These are phyloP conservation scores for Drosophila kanapiae DNA, from an alignment of 1,140 invertebrate species.

Conservation along the genomic window DNA sequence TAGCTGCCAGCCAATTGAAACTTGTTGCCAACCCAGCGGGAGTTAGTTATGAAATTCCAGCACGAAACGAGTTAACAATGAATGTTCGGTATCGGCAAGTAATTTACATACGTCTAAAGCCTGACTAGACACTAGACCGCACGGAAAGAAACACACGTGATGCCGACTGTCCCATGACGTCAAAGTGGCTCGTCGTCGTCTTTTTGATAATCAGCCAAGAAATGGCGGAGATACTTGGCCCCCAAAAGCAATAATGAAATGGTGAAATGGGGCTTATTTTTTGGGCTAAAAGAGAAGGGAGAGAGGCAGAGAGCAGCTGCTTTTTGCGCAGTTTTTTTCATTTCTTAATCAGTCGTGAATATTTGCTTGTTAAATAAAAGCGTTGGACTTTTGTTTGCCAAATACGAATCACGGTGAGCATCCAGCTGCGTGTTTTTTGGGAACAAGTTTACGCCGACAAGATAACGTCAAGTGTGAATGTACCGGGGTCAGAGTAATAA, in stretches of 20 bases:
- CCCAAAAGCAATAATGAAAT: constrained; percentile 65
- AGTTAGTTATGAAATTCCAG: constrained; percentile 53
- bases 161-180: constrained; percentile 54
- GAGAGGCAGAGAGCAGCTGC: constrained; percentile 9
- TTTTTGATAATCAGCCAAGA: constrained; percentile 62
- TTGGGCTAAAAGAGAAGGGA: neutral
- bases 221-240: constrained; percentile 43
- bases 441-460: constrained; percentile 2
- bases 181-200: constrained; percentile 53
- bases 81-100: neutral
- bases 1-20: constrained; percentile 34
- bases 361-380: constrained; percentile 53
- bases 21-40: constrained; percentile 58
- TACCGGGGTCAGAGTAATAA: constrained; percentile 33
- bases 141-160: constrained; percentile 58
- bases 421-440: constrained; percentile 18
- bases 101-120: constrained; percentile 53
- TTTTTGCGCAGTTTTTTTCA: constrained; percentile 58
- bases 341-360: constrained; percentile 60
- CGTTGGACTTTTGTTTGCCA: constrained; percentile 51
- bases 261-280: constrained; percentile 23
- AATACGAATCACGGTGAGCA: constrained; percentile 25
- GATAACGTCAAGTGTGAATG: constrained; percentile 42
- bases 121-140: constrained; percentile 57
- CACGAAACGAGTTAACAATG: constrained; percentile 33